Evolutionary conservation across 2,113 vertebrate genomes (phyloP).

Genomic region (Dasyprocta punctata): DNA sequence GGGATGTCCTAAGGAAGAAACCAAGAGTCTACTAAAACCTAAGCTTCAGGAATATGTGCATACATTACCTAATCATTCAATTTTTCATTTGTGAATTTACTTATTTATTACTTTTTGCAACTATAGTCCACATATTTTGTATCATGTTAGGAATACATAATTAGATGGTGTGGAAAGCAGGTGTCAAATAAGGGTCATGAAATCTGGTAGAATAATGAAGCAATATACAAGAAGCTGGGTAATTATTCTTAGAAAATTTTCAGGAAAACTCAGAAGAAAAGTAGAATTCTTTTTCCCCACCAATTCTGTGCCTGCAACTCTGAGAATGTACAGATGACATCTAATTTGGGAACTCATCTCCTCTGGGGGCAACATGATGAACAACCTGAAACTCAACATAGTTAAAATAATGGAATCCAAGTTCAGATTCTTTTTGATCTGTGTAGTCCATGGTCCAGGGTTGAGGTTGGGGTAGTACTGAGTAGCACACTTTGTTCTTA

Average conservation of each 20-base stretch:
- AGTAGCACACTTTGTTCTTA: background rate
- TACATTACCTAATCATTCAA: background rate
- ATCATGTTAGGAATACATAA: background rate
- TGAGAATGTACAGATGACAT: background rate
- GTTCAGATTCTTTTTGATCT: background rate
- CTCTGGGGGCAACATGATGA: background rate
- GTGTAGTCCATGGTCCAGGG: too few relatives aligned
- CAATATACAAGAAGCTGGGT: background rate
- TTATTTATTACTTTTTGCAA: background rate
- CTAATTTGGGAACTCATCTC: background rate
- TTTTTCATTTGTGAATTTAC: background rate
- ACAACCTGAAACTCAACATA: background rate
- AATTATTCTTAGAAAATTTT: background rate
- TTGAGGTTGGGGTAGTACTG: fast-evolving
- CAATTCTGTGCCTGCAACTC: background rate
- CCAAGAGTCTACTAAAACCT: background rate
- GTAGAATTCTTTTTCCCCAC: background rate
- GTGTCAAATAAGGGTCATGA: background rate
- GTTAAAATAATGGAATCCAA: background rate
- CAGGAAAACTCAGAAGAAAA: background rate
- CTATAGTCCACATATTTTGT: background rate
- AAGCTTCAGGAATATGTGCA: background rate
- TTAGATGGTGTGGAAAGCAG: background rate
- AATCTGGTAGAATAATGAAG: background rate
- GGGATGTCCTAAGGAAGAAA: background rate